Percentiles rank a stretch among this genome's conserved stretches.
These are phyloP conservation scores for Psilopogon haemacephalus DNA, from an alignment of 2,113 vertebrate genomes.

Conservation along the genomic window DNA sequence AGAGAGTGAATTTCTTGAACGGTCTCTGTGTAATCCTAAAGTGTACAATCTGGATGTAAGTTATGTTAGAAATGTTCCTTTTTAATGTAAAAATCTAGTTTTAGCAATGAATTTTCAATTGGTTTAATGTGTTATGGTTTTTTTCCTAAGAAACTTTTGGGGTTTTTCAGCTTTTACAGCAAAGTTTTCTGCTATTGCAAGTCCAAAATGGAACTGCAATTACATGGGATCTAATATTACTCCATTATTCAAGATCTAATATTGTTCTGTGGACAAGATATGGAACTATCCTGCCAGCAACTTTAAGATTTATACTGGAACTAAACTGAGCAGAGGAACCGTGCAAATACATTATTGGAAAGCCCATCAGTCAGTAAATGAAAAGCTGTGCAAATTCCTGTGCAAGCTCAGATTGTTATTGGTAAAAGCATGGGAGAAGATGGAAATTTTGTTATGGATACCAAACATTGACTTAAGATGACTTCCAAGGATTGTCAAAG, in stretches of 20 bases:
- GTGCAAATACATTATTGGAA: neutral
- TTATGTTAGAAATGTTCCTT: neutral
- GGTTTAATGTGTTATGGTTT: neutral
- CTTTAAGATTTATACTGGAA: neutral
- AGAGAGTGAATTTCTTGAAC: neutral
- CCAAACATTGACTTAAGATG: neutral
- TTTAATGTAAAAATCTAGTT: neutral
- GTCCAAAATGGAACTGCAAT: neutral
- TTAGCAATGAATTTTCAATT: neutral
- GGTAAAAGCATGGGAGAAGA: neutral
- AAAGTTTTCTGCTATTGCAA: neutral
- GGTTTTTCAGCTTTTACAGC: neutral
- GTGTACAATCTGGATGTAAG: neutral
- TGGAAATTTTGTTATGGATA: neutral
- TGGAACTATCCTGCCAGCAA: neutral
- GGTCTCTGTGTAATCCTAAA: neutral
- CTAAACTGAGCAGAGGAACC: neutral
- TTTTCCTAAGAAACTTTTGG: neutral
- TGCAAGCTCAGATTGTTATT: neutral
- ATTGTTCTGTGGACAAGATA: constrained; percentile 11
- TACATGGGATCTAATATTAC: neutral
- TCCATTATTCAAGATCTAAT: neutral
- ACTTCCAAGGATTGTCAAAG: neutral
- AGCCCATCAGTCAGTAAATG: neutral
- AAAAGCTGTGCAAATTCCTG: neutral